Base-by-base conservation (phyloP, 1,140 invertebrate genomes). In the Drosophila mayri region DNA sequence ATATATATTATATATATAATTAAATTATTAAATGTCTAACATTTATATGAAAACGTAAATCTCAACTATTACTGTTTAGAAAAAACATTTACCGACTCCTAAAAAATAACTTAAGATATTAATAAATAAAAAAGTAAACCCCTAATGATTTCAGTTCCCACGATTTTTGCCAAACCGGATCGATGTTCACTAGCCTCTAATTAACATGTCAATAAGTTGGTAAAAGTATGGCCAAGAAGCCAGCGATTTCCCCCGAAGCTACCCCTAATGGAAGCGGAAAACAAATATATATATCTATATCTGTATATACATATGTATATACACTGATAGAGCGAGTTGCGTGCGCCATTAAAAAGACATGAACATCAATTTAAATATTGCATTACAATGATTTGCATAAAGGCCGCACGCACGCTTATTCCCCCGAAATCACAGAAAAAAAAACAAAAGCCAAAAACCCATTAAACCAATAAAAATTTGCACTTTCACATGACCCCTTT, bases 351-450 rank as follows among this genome's bases (percentile, higher is more conserved):
- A 85, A 84, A 85, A 84, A 80, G 81, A 81, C 75, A 87, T 76
- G 76, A 79, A 86, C 83, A 86, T 86, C 83, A 86, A 87, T 86
- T 87, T 87, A 88, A 88, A 88, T 88, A 87, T 87, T 87, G 84
- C 84, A 88, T 87, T 87, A 87, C 84, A 82, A 87, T 87, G 84
- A 87, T 87, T 87, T 87, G 84, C 84, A 87, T 87, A 88, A 87
- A 86, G 76, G 84, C 44, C 72, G 59, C 64, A 76, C 40, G 66
- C 25, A 61, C 50, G 41, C 55, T 25, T 41, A 71, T 55, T 68
- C 63, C 70, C 81, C 62, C 55, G 79, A 83, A 88, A 70, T 71
- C 76, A 73, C 60, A 49, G 82, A 63, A 54, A 35, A 43, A 59
- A 55, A 59, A 52, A 66, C 18, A 75, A 67, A 47, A 43, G 47